Conservation (phyloP, 2,113 vertebrate genomes). For the Macrotus californicus region DNA sequence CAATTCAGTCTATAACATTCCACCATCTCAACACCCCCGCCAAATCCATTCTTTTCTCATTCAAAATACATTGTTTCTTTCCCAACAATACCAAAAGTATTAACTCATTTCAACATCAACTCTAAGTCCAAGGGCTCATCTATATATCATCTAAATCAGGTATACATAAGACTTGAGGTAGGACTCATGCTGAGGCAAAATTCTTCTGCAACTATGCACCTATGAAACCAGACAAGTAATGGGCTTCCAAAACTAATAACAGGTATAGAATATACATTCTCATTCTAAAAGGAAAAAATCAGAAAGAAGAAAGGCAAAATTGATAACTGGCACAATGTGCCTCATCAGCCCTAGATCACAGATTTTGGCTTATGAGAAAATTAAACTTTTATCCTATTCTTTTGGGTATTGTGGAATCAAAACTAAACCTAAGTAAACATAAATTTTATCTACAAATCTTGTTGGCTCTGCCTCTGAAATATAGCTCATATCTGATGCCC, state of each 20-base stretch:
- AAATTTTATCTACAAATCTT: background rate
- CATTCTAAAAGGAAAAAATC: too few species aligned
- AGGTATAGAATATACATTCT: too few species aligned
- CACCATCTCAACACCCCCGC: too few species aligned
- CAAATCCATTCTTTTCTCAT: too few species aligned
- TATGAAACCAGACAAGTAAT: too few species aligned
- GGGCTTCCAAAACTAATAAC: too few species aligned
- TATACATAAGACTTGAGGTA: too few species aligned
- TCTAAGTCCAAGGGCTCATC: background rate
- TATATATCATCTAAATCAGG: background rate
- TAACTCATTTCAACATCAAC: background rate
- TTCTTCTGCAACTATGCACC: too few species aligned
- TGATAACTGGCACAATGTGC: background rate
- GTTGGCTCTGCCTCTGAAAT: background rate
- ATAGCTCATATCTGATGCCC: background rate
- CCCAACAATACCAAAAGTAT: background rate
- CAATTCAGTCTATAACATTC: too few species aligned
- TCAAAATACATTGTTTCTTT: background rate
- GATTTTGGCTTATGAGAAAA: too few species aligned
- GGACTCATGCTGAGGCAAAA: too few species aligned
- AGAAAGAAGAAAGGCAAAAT: background rate
- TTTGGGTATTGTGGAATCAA: background rate
- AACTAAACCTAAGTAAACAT: background rate
- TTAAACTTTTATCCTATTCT: background rate
- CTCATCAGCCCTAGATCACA: background rate